phyloP scores from a whole-genome alignment of 2,113 vertebrate species.

The Formicarius rufipectus region DNA sequence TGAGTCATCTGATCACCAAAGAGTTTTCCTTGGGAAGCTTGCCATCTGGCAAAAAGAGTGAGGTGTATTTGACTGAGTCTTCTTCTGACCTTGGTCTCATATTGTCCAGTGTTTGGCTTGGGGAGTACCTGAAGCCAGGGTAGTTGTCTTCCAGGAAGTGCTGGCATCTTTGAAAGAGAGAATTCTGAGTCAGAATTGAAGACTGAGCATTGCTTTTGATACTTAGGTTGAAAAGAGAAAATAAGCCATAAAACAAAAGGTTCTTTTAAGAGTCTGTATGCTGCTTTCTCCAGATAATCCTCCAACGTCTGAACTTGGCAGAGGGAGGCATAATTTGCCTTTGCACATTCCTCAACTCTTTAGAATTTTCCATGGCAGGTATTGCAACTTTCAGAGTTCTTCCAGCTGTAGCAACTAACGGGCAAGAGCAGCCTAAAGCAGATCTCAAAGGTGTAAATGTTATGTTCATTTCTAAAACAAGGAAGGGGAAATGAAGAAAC shows the following conservation, averaged over 20 bases:
- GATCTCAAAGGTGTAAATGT: not conserved
- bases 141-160: not conserved
- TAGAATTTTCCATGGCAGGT: not conserved
- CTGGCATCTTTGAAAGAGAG: not conserved
- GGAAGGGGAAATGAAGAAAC: not conserved
- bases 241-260: not conserved
- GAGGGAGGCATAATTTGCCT: not conserved
- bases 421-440: not conserved
- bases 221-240: not conserved
- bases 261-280: not conserved
- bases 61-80: not conserved
- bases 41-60: not conserved
- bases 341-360: not conserved
- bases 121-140: too few species aligned
- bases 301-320: not conserved
- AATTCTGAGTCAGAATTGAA: not conserved
- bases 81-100: not conserved
- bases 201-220: not conserved
- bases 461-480: rapidly evolving
- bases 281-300: not conserved
- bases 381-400: not conserved
- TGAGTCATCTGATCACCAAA: not conserved
- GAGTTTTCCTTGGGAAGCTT: not conserved
- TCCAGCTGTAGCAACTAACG: not conserved
- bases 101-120: not conserved